Evolutionary conservation across 1,140 invertebrate genomes (phyloP).

Genomic region (Olivierus martensii): DNA sequence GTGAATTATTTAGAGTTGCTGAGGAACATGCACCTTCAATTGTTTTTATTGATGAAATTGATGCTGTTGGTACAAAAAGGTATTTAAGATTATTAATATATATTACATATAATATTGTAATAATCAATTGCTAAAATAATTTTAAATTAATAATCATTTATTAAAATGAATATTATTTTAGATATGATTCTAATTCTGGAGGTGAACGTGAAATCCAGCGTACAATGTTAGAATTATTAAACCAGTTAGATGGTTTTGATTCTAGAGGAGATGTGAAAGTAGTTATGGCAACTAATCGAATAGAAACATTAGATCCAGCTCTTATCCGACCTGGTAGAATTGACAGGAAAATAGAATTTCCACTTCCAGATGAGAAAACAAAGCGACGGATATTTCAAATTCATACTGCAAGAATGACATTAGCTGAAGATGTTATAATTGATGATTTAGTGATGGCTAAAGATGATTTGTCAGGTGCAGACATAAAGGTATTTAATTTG

Average conservation of each 20-base stretch:
- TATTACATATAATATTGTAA: neutral
- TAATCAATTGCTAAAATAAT: neutral
- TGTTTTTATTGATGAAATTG: constrained; percentile 99
- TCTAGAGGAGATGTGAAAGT: constrained; percentile 93
- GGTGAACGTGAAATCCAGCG: constrained; percentile 99
- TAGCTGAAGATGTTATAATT: constrained; percentile 93
- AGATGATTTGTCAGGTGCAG: constrained; percentile 96
- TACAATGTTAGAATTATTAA: constrained; percentile 98
- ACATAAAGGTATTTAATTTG: constrained; percentile 49
- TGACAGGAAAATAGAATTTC: constrained; percentile 99
- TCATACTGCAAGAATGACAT: constrained; percentile 95
- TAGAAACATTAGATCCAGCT: constrained; percentile 97
- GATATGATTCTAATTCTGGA: constrained; percentile 97
- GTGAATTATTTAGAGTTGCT: constrained; percentile 94
- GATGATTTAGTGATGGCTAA: constrained; percentile 98
- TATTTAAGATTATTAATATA: constrained; percentile 12
- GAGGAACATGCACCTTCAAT: constrained; percentile 99
- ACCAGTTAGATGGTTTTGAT: constrained; percentile 98
- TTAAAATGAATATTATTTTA: constrained; percentile 10
- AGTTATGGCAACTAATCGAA: constrained; percentile 99
- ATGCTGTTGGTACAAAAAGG: constrained; percentile 97
- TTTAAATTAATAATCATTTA: neutral
- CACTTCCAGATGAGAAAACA: constrained; percentile 97
- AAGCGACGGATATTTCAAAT: constrained; percentile 97
- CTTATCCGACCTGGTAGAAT: constrained; percentile 97